These are phyloP conservation scores for Amphipyra berbera DNA, from an alignment of 2,888 invertebrate species.

Conservation along the genomic window DNA sequence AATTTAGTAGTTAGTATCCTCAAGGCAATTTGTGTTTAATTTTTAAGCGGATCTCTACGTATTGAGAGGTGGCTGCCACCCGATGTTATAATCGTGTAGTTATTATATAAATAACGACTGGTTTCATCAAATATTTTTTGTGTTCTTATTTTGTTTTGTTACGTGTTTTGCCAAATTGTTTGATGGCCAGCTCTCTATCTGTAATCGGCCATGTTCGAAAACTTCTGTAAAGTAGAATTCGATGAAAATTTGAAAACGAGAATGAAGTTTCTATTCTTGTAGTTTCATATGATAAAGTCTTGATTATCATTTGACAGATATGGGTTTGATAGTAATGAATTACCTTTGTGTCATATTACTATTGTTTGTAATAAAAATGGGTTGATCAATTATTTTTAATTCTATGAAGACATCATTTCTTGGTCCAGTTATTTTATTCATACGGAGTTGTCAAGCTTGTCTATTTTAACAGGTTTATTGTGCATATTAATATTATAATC, in stretches of 20 bases:
- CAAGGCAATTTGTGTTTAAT: constrained; percentile 60
- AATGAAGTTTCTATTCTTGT: background rate
- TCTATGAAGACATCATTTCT: constrained; percentile 16
- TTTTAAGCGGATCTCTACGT: constrained; percentile 54
- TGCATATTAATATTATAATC: constrained; percentile 23
- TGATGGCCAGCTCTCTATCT: constrained; percentile 47
- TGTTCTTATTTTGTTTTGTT: constrained; percentile 73
- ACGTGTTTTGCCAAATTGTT: constrained; percentile 68
- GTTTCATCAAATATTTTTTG: constrained; percentile 72
- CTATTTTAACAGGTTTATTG: constrained; percentile 34
- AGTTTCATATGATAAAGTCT: background rate
- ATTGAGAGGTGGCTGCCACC: constrained; percentile 56
- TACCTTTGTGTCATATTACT: background rate
- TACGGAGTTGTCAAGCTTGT: constrained; percentile 34
- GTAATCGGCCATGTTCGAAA: constrained; percentile 33
- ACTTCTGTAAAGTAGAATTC: constrained; percentile 21
- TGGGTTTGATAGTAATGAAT: too few relatives aligned
- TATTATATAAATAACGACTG: constrained; percentile 72
- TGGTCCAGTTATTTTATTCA: constrained; percentile 27
- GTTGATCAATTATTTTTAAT: constrained; percentile 3
- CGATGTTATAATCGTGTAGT: constrained; percentile 73
- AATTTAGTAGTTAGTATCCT: constrained; percentile 56
- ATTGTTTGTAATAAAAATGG: constrained; percentile 1
- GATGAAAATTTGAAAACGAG: constrained; percentile 7
- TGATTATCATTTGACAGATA: background rate